Base-by-base conservation (phyloP, 2,888 invertebrate genomes). In the Campaea margaritaria region DNA sequence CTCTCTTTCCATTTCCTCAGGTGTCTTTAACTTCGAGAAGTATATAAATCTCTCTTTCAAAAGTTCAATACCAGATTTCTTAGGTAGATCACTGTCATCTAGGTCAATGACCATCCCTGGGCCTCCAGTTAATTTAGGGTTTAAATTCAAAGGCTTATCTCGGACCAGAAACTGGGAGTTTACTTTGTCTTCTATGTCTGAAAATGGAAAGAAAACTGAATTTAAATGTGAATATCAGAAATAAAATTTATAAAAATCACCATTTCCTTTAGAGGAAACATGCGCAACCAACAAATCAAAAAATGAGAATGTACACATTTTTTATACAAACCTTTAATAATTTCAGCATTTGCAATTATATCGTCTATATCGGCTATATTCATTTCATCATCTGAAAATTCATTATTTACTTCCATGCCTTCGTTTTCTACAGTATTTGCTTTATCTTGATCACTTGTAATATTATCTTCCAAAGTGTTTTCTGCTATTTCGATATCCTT, bases 1-100 rank as follows among this genome's bases (percentile, higher is more conserved):
- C 76, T 93, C 89, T 73, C 93, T 83, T 81, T 94, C 86, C 65
- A 86, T 73, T 81, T 94, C 90, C 53, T 89, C 90, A 0, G 87
- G 83, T 31, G 93, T 93, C 59, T 93, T 93, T 0, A 89, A 73
- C 42, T 93, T 91, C 0, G 95, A 90, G 72, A 97, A 96, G 75
- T 94, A 94, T 38, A 95, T 87, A 78, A 96, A 96, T 65, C 96
- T 93, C 69, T 96, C 93, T 80, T 96, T 94, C 34, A 97, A 89
- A 56, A 94, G 87, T 64, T 94, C 93, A 8, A 97, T 89, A 10
- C 95, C 96, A 44, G 93, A 93, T 5, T 90, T 86, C 63, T 76
- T 86, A 65, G 82, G 68, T 2, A 76, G 61, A 56, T 75, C 78
- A 58, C 62, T 69, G 13, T 75, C 79, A 69, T 87, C 84, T 45